Conservation (phyloP, 2,113 vertebrate species). For the Fulica atra region DNA sequence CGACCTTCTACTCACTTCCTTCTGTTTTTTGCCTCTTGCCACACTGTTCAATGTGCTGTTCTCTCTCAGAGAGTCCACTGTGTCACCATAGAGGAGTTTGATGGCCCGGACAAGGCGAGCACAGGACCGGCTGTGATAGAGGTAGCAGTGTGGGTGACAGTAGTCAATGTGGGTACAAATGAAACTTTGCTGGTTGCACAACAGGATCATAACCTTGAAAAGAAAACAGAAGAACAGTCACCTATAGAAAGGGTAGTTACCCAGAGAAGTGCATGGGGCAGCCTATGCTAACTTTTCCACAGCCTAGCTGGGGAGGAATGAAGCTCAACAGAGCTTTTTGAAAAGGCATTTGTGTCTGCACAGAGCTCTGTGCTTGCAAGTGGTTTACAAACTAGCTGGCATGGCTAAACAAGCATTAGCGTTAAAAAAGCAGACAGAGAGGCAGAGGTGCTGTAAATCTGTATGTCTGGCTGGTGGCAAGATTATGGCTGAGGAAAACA, state of each 20-base stretch:
- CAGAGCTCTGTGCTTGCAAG: not conserved
- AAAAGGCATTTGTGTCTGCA: not conserved
- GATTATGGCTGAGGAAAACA: not conserved
- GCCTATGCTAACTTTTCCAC: not conserved
- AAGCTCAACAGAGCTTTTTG: not conserved
- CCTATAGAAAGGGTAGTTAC: not conserved
- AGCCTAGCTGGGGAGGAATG: not conserved
- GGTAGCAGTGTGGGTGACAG: constrained; percentile 97
- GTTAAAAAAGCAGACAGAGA: not conserved
- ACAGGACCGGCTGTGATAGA: constrained; percentile 95
- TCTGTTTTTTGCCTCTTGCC: constrained; percentile 88
- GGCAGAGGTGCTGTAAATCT: not conserved
- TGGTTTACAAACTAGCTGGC: not conserved
- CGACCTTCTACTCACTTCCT: constrained; percentile 82
- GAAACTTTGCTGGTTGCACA: constrained; percentile 99
- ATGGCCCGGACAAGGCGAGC: constrained; percentile 94
- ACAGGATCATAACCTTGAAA: constrained; percentile 93
- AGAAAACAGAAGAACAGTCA: not conserved
- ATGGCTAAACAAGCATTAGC: not conserved
- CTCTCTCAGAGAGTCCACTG: constrained; percentile 89
- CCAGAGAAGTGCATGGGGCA: not conserved
- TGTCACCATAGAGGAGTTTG: constrained; percentile 95
- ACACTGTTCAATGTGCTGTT: constrained; percentile 71
- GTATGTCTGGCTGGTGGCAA: not conserved
- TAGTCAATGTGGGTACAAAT: constrained; percentile 97